These are phyloP conservation scores for Platorchestia sp. DNA, from an alignment of 1,140 invertebrate genomes.

Conservation along the genomic window DNA sequence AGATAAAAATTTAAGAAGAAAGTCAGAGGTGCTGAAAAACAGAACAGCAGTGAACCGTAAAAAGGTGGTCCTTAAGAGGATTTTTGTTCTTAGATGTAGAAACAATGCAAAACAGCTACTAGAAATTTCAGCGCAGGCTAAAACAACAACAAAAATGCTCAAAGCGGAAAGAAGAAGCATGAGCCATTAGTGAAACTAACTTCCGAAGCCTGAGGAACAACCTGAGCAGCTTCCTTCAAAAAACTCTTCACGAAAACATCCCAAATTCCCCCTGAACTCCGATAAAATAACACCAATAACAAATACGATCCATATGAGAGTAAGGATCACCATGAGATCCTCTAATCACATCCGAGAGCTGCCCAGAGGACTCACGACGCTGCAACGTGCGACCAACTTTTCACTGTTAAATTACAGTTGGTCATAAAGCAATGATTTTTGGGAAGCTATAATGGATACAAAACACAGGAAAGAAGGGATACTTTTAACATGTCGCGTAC, in stretches of 20 bases:
- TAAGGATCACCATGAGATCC: background rate
- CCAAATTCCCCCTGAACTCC: background rate
- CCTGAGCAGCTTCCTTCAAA: background rate
- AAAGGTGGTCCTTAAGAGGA: no score
- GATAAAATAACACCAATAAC: background rate
- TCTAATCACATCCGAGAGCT: background rate
- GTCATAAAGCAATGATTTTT: background rate
- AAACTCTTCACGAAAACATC: background rate
- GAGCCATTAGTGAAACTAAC: background rate
- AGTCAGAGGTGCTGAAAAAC: no score
- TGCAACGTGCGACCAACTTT: background rate
- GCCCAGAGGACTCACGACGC: background rate
- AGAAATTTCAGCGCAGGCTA: background rate
- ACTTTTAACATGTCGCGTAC: background rate
- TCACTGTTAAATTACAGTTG: background rate
- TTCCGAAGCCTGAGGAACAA: background rate
- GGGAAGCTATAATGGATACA: background rate
- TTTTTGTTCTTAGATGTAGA: no score
- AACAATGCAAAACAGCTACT: background rate
- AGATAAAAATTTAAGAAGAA: no score
- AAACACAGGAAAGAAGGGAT: background rate
- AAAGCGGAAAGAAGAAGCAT: background rate
- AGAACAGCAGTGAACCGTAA: no score
- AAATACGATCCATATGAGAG: background rate
- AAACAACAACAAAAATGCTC: background rate